phyloP scores from a whole-genome alignment of 2,797 vertebrate genomes.

The Mus minutoides region DNA sequence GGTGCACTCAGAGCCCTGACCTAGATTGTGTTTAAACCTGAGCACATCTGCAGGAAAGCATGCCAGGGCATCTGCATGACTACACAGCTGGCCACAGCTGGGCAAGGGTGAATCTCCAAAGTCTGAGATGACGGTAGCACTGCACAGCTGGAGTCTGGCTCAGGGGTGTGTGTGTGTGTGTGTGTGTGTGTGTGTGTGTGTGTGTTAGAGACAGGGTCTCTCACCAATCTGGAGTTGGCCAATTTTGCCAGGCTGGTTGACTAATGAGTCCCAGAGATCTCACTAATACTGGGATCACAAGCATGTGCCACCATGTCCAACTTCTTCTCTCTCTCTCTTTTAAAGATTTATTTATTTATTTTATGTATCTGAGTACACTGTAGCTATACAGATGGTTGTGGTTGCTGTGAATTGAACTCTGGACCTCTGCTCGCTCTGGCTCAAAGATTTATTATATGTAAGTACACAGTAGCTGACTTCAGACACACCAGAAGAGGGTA shows the following conservation, averaged over 20 bases:
- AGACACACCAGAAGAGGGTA: too few relatives aligned
- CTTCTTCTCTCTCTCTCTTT: too few relatives aligned
- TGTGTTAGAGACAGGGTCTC: background rate
- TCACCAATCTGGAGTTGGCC: too few relatives aligned
- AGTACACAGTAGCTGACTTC: too few relatives aligned
- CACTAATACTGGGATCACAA: background rate
- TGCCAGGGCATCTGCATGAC: fast-evolving
- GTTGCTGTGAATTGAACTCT: too few relatives aligned
- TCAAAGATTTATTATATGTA: too few relatives aligned
- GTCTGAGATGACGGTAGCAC: background rate
- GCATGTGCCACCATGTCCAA: too few relatives aligned
- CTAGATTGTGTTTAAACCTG: conserved; percentile 14
- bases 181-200: background rate
- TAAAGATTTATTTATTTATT: too few relatives aligned
- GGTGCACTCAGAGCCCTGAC: background rate
- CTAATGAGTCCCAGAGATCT: background rate
- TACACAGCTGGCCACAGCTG: background rate
- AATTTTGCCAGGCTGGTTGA: background rate
- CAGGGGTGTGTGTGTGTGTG: background rate
- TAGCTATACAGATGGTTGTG: too few relatives aligned
- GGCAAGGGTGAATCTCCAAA: background rate
- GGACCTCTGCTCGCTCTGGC: too few relatives aligned
- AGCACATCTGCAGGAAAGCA: background rate
- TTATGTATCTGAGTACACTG: too few relatives aligned
- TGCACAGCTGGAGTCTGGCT: background rate